Evolutionary conservation across 2,797 vertebrate genomes (phyloP).

Genomic region (Coranthus polyacanthus): DNA sequence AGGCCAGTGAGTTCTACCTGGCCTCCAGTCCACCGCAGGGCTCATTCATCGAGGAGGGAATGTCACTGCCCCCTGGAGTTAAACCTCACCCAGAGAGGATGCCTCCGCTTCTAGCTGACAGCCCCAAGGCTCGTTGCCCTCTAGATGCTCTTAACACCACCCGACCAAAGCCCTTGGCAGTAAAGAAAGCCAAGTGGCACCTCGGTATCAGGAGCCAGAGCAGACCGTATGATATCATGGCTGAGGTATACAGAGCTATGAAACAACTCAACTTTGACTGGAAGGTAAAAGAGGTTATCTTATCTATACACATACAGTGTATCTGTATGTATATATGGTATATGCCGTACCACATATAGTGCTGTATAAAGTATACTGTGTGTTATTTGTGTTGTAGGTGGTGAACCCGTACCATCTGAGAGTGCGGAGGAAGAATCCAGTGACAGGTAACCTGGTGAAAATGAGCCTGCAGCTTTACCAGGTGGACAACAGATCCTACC

Average conservation of each 20-base stretch:
- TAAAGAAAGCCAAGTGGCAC: constrained; percentile 99
- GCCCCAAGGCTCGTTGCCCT: constrained; percentile 94
- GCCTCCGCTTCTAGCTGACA: constrained; percentile 95
- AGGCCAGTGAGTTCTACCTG: constrained; percentile 99
- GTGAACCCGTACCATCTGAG: constrained; percentile 97
- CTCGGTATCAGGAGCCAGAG: constrained; percentile 98
- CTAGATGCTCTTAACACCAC: constrained; percentile 98
- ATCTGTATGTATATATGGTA: neutral
- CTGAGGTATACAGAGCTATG: constrained; percentile 98
- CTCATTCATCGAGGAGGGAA: constrained; percentile 96
- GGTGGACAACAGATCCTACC: constrained; percentile 97
- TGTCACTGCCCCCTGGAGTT: constrained; percentile 92
- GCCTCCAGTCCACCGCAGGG: constrained; percentile 97
- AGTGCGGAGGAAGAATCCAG: constrained; percentile 95
- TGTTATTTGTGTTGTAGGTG: constrained; percentile 83
- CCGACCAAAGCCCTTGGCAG: constrained; percentile 93
- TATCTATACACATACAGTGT: neutral
- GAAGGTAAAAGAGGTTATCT: constrained; percentile 87
- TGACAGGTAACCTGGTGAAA: constrained; percentile 97
- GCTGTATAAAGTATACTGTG: neutral
- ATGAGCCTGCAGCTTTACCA: constrained; percentile 99
- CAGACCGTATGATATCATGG: constrained; percentile 97
- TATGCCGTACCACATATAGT: neutral
- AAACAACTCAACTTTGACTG: constrained; percentile 96
- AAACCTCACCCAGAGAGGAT: constrained; percentile 98